phyloP scores from a whole-genome alignment of 2,797 vertebrate species.

The Pangasius larnaudii region DNA sequence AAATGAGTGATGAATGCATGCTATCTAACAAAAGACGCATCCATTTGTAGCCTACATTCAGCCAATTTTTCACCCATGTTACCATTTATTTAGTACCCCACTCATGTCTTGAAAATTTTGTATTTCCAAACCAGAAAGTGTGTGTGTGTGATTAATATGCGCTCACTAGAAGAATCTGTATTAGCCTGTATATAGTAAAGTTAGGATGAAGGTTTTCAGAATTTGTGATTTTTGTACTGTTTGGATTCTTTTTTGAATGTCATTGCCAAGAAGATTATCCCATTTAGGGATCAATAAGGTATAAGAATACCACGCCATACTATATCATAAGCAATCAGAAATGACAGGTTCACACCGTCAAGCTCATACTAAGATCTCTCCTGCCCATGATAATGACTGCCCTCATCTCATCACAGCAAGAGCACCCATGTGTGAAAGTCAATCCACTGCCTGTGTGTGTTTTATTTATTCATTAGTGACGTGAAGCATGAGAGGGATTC shows the following conservation, averaged over 20 bases:
- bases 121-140: not conserved
- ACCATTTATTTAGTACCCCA: not conserved
- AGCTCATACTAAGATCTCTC: conserved; percentile 33
- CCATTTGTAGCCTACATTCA: not conserved
- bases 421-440: conserved; percentile 78
- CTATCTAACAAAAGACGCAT: not conserved
- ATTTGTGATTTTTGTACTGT: not conserved
- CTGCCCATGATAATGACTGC: conserved; percentile 59
- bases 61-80: not conserved
- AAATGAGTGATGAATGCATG: not conserved
- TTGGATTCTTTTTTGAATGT: conserved; percentile 10
- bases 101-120: not conserved
- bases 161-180: not conserved
- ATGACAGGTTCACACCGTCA: conserved; percentile 30
- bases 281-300: conserved; percentile 30
- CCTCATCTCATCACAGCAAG: conserved; percentile 74
- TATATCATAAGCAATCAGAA: conserved; percentile 37
- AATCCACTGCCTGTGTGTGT: conserved; percentile 76
- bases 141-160: conserved; percentile 14
- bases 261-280: conserved; percentile 20
- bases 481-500: conserved; percentile 63
- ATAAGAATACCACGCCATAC: conserved; percentile 23
- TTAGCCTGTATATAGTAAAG: conserved; percentile 1
- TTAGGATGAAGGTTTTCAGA: conserved; percentile 5
- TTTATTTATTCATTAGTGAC: conserved; percentile 83